Base-by-base conservation (phyloP, 2,797 vertebrate species). In the Arnoldichthys spilopterus region DNA sequence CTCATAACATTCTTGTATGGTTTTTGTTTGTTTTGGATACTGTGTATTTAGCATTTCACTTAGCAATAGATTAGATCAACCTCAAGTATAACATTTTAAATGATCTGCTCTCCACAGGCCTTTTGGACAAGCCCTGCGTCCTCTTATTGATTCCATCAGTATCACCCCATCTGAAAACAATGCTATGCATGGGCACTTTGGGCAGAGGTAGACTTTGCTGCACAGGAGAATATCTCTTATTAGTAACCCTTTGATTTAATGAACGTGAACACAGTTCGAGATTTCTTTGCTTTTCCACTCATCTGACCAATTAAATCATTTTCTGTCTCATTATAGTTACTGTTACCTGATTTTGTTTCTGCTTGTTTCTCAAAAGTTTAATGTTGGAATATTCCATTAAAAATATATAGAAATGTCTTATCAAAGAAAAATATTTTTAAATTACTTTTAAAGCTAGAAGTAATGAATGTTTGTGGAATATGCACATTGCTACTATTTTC, bases 61-160 rank as follows among this genome's bases (percentile, higher is more conserved):
- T 3, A 40, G 32, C 3, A 40, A 70, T 12, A 49, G 22, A 11
- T 58, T 47, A 15, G 18, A 53, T 13, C 54, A 69, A 4, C 37
- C 37, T 45, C 0, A 68, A 67, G 51, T 4, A n/a, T 40, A 26
- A 28, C 0, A 7, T 43, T 22, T 70, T 18, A 51, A 40, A 26
- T 43, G 59, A 13, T 67, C 24, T 74, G 2, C 30, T 82, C 0
- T 81, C 84, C 79, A 11, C 87, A 99, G 97, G 87, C 97, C 97
- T 30, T 97, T 99, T 79, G 97, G 97, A 91, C 96, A 97, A 92
- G 94, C 94, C 34, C 93, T 99, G 84, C 94, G 94, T 82, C 97
- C 96, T 16, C 80, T 98, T 37, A 90, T 98, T 91, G 96, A 97
- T 79, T 95, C 96, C 83, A 89, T 97, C 76, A 90, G 89, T 85